Evolutionary conservation across 2,113 vertebrate genomes (phyloP).

Genomic region (Oplegnathus fasciatus): DNA sequence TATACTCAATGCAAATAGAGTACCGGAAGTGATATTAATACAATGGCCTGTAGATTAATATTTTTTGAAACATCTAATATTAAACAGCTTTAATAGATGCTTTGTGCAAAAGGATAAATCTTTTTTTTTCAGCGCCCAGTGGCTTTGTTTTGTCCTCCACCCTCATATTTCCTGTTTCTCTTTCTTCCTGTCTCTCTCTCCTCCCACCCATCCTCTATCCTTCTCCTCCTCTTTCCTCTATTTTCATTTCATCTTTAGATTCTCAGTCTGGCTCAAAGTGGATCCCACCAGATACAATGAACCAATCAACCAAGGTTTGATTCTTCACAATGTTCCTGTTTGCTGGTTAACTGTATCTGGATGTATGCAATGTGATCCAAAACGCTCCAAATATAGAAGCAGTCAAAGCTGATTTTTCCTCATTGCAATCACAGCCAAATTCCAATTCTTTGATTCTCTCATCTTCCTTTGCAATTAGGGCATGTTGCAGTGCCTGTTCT

Average conservation of each 20-base stretch:
- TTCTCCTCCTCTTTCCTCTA: slow-evolving; percentile 5
- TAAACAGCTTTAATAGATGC: slow-evolving; percentile 43
- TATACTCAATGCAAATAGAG: slow-evolving; percentile 17
- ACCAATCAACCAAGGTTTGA: slow-evolving; percentile 78
- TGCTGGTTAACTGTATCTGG: slow-evolving; percentile 17
- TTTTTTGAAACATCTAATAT: slow-evolving; percentile 37
- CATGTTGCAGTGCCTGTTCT: slow-evolving; percentile 65
- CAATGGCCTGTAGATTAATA: neutral
- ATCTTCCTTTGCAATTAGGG: slow-evolving; percentile 77
- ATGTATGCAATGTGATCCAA: slow-evolving; percentile 35
- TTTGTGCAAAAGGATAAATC: slow-evolving; percentile 11
- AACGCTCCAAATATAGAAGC: slow-evolving; percentile 68
- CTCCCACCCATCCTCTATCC: slow-evolving; percentile 26
- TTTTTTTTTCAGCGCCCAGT: neutral
- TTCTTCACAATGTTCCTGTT: slow-evolving; percentile 37
- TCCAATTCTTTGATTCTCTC: slow-evolving; percentile 74
- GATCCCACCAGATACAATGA: slow-evolving; percentile 68
- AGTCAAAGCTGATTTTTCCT: slow-evolving; percentile 62
- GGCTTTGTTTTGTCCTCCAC: slow-evolving; percentile 26
- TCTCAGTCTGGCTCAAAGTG: slow-evolving; percentile 70
- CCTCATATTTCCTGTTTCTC: slow-evolving; percentile 21
- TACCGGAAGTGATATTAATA: slow-evolving; percentile 11
- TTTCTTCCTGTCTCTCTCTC: slow-evolving; percentile 20
- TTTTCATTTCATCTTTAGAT: slow-evolving; percentile 64
- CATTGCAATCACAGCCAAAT: slow-evolving; percentile 74